A percentile compares a stretch with the other conserved stretches of the same genome.
phyloP scores from a whole-genome alignment of 2,888 invertebrate species.

The Drosophila niveifrons region DNA sequence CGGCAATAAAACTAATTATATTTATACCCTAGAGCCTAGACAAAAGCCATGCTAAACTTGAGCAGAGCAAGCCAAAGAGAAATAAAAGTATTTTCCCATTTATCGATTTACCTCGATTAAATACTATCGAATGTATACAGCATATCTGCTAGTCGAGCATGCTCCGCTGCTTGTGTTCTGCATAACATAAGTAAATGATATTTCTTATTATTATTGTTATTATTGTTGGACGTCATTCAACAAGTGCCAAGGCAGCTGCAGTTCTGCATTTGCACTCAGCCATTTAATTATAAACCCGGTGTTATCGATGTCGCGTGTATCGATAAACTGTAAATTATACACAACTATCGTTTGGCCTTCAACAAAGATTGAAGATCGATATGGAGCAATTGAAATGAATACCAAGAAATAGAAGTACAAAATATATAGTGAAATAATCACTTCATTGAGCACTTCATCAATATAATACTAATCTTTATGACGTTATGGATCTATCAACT shows the following conservation, averaged over 20 bases:
- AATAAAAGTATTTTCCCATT: not conserved
- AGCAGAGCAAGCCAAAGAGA: not conserved
- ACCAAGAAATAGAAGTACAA: not conserved
- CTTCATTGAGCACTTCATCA: constrained; percentile 22
- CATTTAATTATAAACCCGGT: not conserved
- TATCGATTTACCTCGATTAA: no score
- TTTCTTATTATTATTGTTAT: not conserved
- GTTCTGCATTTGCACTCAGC: constrained; percentile 6
- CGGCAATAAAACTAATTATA: constrained; percentile 16
- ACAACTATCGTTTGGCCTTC: not conserved
- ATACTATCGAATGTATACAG: no score
- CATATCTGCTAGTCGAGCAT: not conserved
- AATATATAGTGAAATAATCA: constrained; percentile 7
- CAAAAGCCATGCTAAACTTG: not conserved
- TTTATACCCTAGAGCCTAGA: not conserved
- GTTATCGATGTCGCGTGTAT: constrained; percentile 12
- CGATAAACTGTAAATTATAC: not conserved
- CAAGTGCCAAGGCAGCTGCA: not conserved
- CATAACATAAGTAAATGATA: not conserved
- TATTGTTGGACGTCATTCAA: not conserved
- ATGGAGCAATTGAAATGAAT: constrained; percentile 11
- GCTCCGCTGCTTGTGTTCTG: not conserved
- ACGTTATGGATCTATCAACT: constrained; percentile 10
- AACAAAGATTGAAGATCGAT: not conserved
- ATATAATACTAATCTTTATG: constrained; percentile 21